Evolutionary conservation across 2,113 vertebrate species (phyloP).

Genomic region (Labrus mixtus): DNA sequence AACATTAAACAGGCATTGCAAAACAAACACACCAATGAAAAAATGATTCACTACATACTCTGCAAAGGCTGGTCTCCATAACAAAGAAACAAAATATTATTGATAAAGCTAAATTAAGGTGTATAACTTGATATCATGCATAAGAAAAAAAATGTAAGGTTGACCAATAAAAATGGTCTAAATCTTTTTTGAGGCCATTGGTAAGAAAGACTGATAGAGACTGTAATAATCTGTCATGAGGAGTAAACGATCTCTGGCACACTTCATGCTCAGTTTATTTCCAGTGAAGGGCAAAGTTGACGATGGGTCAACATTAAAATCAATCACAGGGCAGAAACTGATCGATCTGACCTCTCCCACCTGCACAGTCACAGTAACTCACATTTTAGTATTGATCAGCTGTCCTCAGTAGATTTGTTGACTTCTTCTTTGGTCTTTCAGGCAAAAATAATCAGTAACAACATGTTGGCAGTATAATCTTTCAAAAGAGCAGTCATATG

Average conservation of each 20-base stretch:
- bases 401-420: conserved; percentile 40
- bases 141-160: no score
- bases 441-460: not conserved
- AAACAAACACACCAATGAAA: no score
- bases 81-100: no score
- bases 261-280: conserved; percentile 36
- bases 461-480: not conserved
- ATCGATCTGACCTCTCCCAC: conserved; percentile 44
- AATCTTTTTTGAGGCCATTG: no score
- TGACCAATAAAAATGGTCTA: no score
- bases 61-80: no score
- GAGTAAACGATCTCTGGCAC: conserved; percentile 19
- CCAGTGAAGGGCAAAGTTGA: conserved; percentile 66
- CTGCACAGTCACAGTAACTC: conserved; percentile 37
- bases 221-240: conserved; percentile 22
- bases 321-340: conserved; percentile 41
- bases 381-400: conserved; percentile 45
- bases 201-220: not conserved
- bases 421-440: conserved; percentile 18
- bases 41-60: no score
- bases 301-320: conserved; percentile 51
- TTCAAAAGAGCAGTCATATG: conserved; percentile 7
- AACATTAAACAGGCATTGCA: no score
- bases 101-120: no score
- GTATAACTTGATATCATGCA: no score